Percentiles rank a stretch among this genome's conserved stretches.
phyloP scores from a whole-genome alignment of 2,797 vertebrate genomes.

The Gallinago nigripennis region DNA sequence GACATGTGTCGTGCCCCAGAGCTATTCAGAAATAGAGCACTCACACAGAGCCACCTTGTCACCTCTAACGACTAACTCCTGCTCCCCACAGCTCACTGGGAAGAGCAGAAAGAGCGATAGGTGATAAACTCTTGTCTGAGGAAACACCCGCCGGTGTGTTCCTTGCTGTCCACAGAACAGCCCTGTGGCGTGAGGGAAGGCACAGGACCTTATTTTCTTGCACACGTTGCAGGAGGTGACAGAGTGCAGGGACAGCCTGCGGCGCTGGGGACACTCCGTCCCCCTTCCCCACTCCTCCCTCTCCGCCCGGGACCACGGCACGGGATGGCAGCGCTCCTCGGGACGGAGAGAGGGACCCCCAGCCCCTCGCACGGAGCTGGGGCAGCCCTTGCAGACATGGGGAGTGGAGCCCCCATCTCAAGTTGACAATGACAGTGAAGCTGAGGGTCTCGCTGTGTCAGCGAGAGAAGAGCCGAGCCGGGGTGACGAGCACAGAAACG shows the following conservation, averaged over 20 bases:
- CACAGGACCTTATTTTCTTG: not conserved
- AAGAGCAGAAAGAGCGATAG: constrained; percentile 52
- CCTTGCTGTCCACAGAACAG: constrained; percentile 44
- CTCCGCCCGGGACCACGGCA: rapidly evolving
- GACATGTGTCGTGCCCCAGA: constrained; percentile 37
- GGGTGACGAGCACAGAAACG: not conserved
- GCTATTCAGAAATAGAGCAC: constrained; percentile 56
- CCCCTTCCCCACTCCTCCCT: not conserved
- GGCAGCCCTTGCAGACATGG: not conserved
- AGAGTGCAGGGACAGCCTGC: not conserved
- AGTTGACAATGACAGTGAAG: not conserved
- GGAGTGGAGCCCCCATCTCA: not conserved
- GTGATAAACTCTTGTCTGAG: constrained; percentile 39
- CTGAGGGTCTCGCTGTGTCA: not conserved
- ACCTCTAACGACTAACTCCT: not conserved
- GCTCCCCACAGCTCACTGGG: constrained; percentile 27
- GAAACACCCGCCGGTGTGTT: constrained; percentile 51
- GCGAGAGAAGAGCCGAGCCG: not conserved
- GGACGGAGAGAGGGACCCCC: rapidly evolving
- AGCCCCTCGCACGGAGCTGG: not conserved
- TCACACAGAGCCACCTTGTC: constrained; percentile 26
- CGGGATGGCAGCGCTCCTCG: not conserved
- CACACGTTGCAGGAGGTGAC: not conserved
- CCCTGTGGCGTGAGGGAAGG: not conserved
- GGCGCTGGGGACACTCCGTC: rapidly evolving